A percentile compares a stretch with the other conserved stretches of the same genome.
Evolutionary conservation across 2,113 vertebrate genomes (phyloP).

Genomic region (Maccullochella peelii): DNA sequence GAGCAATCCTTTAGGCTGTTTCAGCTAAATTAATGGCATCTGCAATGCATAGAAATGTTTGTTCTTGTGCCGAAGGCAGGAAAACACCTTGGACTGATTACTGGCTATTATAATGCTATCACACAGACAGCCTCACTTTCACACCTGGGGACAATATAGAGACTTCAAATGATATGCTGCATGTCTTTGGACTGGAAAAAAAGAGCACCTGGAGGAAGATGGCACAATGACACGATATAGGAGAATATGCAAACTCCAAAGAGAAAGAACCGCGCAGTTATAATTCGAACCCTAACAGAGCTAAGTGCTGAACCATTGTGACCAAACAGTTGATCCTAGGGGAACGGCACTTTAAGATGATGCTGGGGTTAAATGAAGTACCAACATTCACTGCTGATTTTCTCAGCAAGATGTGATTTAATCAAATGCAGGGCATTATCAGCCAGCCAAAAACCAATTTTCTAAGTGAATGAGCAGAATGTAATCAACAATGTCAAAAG

Average conservation of each 20-base stretch:
- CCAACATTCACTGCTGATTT: background rate
- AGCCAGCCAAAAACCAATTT: constrained; percentile 34
- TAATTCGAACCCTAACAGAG: background rate
- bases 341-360: background rate
- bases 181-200: background rate
- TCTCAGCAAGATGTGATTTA: constrained; percentile 1
- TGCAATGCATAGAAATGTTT: background rate
- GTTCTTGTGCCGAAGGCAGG: background rate
- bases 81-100: background rate
- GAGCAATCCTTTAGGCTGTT: background rate
- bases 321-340: background rate
- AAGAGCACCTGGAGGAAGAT: background rate
- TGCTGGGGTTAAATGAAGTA: background rate
- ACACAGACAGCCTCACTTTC: background rate
- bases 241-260: background rate
- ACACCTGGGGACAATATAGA: background rate
- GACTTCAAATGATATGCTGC: background rate
- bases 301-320: background rate
- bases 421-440: background rate
- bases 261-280: background rate
- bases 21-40: background rate
- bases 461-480: background rate
- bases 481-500: constrained; percentile 29
- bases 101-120: background rate
- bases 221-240: background rate